Percentiles rank a stretch among this genome's conserved stretches.
These are phyloP conservation scores for Cyanoramphus novaezelandiae DNA, from an alignment of 2,113 vertebrate species.

Conservation along the genomic window DNA sequence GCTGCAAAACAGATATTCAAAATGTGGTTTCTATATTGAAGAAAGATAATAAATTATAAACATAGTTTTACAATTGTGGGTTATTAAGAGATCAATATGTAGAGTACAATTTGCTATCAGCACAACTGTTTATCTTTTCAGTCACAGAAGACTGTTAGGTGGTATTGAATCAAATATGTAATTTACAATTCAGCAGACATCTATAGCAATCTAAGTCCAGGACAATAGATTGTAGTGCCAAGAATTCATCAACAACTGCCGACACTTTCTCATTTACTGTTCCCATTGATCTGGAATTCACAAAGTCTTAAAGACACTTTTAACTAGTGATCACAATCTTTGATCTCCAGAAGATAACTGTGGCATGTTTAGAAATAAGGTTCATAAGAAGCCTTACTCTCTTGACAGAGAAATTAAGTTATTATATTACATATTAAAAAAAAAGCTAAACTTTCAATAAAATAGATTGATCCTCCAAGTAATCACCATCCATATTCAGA, in stretches of 20 bases:
- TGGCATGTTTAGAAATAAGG: constrained; percentile 23
- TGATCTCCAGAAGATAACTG: neutral
- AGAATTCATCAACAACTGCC: neutral
- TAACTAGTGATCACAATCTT: neutral
- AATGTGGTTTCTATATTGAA: neutral
- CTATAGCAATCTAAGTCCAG: neutral
- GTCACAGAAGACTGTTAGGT: neutral
- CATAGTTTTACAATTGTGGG: neutral
- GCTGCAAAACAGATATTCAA: neutral
- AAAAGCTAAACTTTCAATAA: constrained; percentile 39
- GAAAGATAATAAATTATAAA: neutral
- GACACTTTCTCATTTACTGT: neutral
- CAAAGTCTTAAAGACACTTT: neutral
- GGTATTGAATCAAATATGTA: neutral
- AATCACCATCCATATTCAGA: constrained; percentile 48
- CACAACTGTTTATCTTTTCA: neutral
- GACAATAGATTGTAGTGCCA: neutral
- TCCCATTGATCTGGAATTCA: neutral
- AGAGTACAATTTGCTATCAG: neutral
- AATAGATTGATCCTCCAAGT: constrained; percentile 7
- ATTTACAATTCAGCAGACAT: neutral
- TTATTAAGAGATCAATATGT: neutral
- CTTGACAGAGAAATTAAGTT: constrained; percentile 30
- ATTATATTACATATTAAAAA: neutral
- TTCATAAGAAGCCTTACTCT: constrained; percentile 3